Evolutionary conservation across 2,888 invertebrate genomes (phyloP), one percentile per base, ranked within the genome.

Genomic region (Coleophora flavipennella): DNA sequence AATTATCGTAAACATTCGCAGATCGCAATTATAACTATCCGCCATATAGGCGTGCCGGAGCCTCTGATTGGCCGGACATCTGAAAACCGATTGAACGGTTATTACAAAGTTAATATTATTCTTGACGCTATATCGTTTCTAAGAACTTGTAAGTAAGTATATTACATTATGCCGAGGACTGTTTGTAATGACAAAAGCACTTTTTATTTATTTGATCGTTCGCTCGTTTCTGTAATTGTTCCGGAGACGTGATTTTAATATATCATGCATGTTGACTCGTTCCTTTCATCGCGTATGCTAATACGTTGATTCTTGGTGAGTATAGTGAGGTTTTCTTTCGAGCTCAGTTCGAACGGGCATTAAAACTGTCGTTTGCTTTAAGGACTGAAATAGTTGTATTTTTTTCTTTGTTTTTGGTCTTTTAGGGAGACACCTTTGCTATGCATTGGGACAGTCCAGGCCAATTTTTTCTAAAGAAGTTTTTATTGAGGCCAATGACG

Each of bases 151-250:
- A 20, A 20, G 20, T 20, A 20, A 20, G 20, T 45, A 34, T 29
- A 28, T 35, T 35, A 28, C 35, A 36, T 42, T 20, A 44, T 57
- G 48, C 55, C 52, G 55, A 50, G 50, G 58, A 61, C 67, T 69
- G 74, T 67, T 75, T 73, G 67, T 74, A 69, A 75, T 77, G 76
- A 81, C 79, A 81, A 81, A 81, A 60, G 69, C 58, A 65, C 59
- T 75, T 80, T 79, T 78, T 77, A 76, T 74, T n/a, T 78, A 79
- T 81, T 78, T 76, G 76, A 81, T 81, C 72, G 71, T 62, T 69
- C 63, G 71, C 67, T 77, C 76, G 74, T 78, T 79, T 70, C 67
- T 67, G 67, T 74, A 78, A 80, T 80, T 80, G 80, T 79, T 72
- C 67, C 68, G 66, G 53, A 64, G 71, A 80, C 81, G 81, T 81